Evolutionary conservation across 2,888 invertebrate species (phyloP), one percentile per base, ranked within the genome.

Genomic region (Drosophila nigricruria): DNA sequence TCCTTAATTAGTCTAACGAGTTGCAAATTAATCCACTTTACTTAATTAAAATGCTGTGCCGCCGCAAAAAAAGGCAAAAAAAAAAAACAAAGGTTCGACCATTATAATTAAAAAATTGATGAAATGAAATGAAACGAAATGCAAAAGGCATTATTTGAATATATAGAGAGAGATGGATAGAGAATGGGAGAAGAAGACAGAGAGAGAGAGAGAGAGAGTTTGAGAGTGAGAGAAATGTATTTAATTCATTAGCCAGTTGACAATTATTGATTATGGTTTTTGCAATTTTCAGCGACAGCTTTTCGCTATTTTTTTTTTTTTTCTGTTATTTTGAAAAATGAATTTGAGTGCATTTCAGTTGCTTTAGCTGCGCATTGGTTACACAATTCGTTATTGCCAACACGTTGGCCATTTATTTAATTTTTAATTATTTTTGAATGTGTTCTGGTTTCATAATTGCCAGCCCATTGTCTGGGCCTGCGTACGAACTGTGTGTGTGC

Each of bases 1-100:
- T 91, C 91, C 91, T 90, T 91, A 91, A 92, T 92, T 92, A 91
- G 90, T 84, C 80, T 90, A 92, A 91, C 90, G 91, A 91, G 84
- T 88, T 88, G 91, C 89, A 91, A 92, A 91, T 91, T 90, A 91
- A 91, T 92, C 91, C 91, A 91, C 91, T 92, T 91, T 88, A 83
- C 81, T 85, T 91, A 92, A 92, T 92, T 91, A 92, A 92, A 91
- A 90, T 89, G 82, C 56, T 36, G 42, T 87, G 83, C 53, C 38
- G 61, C 57, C 70, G 61, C 53, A 52, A 50, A 49, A 45, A 50
- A 50, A 32, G 3, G 9, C 6, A 61, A 64, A 20, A 30, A 6
- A 38, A n/a, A 32, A 16, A 4, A 54, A 49, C 58, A 61, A 69
- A 56, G 66, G 63, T 38, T 66, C 36, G 60, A 57, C 34, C 50